These are phyloP conservation scores for Rhabdophis nuchalis DNA, from an alignment of 2,797 vertebrate species.

Conservation along the genomic window DNA sequence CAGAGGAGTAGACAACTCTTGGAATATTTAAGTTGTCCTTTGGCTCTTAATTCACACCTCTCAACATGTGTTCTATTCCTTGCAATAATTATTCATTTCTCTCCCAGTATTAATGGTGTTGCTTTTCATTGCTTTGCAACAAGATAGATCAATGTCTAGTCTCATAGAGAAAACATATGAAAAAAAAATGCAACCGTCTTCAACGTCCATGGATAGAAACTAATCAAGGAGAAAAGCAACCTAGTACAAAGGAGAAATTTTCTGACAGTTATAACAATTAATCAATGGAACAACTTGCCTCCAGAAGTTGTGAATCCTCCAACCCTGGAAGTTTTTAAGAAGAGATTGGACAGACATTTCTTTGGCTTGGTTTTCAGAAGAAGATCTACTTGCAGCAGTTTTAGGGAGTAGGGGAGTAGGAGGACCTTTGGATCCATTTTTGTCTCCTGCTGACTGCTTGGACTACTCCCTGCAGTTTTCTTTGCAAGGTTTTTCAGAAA, in stretches of 20 bases:
- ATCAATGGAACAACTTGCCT: background rate
- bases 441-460: background rate
- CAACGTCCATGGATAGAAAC: background rate
- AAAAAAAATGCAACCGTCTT: background rate
- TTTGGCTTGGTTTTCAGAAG: background rate
- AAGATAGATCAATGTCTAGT: background rate
- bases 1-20: background rate
- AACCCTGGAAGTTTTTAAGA: background rate
- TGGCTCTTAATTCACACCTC: constrained; percentile 20
- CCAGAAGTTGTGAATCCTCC: background rate
- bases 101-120: constrained; percentile 10
- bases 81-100: constrained; percentile 23
- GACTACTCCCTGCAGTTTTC: background rate
- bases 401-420: background rate
- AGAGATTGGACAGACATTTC: background rate
- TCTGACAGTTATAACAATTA: background rate
- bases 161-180: background rate
- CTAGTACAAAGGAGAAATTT: background rate
- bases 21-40: constrained; percentile 28
- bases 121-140: constrained; percentile 3
- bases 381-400: background rate
- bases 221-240: background rate
- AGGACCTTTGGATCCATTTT: background rate
- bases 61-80: background rate
- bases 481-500: background rate